Evolutionary conservation across 1,140 invertebrate genomes (phyloP).

Genomic region (Sipha flava): DNA sequence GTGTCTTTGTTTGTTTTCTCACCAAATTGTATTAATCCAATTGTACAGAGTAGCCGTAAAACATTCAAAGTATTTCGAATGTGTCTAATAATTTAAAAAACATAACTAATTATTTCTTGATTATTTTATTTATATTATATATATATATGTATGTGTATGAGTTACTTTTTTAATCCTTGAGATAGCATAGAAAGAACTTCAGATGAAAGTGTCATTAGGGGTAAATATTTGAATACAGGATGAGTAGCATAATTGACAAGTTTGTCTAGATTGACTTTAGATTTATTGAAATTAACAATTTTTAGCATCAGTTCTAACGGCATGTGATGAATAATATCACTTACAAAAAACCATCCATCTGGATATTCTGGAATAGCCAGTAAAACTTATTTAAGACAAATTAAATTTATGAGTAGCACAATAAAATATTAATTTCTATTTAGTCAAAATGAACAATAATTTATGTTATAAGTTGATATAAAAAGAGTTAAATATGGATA

Average conservation of each 20-base stretch:
- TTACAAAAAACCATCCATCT: constrained; percentile 65
- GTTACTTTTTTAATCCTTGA: constrained; percentile 27
- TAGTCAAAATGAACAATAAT: too few species aligned
- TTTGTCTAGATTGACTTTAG: constrained; percentile 51
- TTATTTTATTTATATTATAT: neutral
- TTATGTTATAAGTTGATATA: too few species aligned
- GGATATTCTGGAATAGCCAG: constrained; percentile 45
- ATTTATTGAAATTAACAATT: constrained; percentile 53
- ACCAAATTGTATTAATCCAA: constrained; percentile 65
- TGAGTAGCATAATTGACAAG: constrained; percentile 50
- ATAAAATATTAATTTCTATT: too few species aligned
- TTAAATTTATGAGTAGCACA: too few species aligned
- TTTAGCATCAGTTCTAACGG: constrained; percentile 64
- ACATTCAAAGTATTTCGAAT: constrained; percentile 55
- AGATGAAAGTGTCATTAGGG: constrained; percentile 52
- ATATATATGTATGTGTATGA: too few species aligned
- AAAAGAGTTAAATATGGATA: too few species aligned
- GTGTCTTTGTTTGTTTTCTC: constrained; percentile 58
- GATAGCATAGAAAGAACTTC: constrained; percentile 30
- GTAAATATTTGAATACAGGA: constrained; percentile 57
- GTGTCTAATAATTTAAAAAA: constrained; percentile 44
- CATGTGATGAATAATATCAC: constrained; percentile 61
- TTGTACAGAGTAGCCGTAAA: constrained; percentile 51
- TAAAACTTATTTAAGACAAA: too few species aligned
- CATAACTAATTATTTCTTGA: constrained; percentile 17